Evolutionary conservation across 2,888 invertebrate species (phyloP), one percentile per base, ranked within the genome.

Genomic region (Lissocephala sabroskyi): DNA sequence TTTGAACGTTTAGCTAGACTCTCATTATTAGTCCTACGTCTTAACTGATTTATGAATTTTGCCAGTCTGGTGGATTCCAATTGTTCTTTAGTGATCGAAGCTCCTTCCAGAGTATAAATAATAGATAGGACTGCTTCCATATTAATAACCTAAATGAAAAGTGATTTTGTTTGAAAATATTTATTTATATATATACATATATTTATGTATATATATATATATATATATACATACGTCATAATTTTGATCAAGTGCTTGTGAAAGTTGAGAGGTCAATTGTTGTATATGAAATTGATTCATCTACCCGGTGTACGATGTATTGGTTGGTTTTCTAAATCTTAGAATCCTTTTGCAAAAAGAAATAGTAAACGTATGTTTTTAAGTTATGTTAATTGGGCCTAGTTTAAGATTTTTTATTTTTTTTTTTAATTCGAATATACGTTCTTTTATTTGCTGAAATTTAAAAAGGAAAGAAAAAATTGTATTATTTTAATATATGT

Each of bases 261-360:
- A 92, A 91, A 97, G 92, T 91, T 92, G 94, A 89, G 94, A 92
- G 89, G 95, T 95, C 89, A 97, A 91, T 89, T 96, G 94, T 88
- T 90, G 90, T 87, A 91, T 90, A 88, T 90, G 77, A 63, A 76
- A 89, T 88, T 89, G 89, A 90, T 90, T 91, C 91, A 91, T 91
- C 91, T 91, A 23, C 23, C 7, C 23, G 23, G 23, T 23, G 7
- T 23, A 23, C 23, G 23, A 23, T n/a, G n/a, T n/a, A n/a, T n/a
- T n/a, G n/a, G n/a, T n/a, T n/a, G n/a, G n/a, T n/a, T n/a, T n/a
- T n/a, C n/a, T n/a, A n/a, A n/a, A n/a, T n/a, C n/a, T n/a, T n/a
- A n/a, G n/a, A n/a, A n/a, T n/a, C n/a, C n/a, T n/a, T n/a, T n/a
- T n/a, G n/a, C n/a, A n/a, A n/a, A n/a, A n/a, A n/a, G n/a, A n/a